A percentile compares a stretch with the other conserved stretches of the same genome.
Conservation (phyloP, 2,888 invertebrate species). For the Aspidapion aeneum region DNA sequence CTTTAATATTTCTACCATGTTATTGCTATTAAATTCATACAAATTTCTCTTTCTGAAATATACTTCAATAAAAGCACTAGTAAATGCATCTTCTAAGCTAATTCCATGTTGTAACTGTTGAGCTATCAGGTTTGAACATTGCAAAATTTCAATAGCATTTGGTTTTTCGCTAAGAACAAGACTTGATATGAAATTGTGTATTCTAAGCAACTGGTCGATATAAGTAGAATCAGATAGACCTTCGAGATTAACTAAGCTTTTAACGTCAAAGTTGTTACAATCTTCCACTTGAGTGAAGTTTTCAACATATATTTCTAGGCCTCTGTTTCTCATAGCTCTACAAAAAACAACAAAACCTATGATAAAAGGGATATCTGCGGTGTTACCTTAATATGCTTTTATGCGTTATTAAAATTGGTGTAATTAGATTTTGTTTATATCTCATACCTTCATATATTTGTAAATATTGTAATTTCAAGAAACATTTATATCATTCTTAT, state of each 20-base stretch:
- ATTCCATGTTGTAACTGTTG: slow-evolving; percentile 64
- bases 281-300: slow-evolving; percentile 35
- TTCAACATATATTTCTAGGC: slow-evolving; percentile 76
- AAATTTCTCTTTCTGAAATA: slow-evolving; percentile 50
- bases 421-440: no score
- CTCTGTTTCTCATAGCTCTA: slow-evolving; percentile 97
- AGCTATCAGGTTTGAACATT: slow-evolving; percentile 59
- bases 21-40: slow-evolving; percentile 42
- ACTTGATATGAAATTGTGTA: slow-evolving; percentile 48
- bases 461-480: no score
- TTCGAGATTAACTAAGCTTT: slow-evolving; percentile 51
- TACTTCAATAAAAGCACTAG: slow-evolving; percentile 60
- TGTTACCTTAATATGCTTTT: no score
- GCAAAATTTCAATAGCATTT: slow-evolving; percentile 60
- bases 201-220: slow-evolving; percentile 45
- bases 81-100: slow-evolving; percentile 53
- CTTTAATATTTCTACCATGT: slow-evolving; percentile 52
- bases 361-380: no score
- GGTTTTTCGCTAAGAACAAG: slow-evolving; percentile 58
- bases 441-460: no score
- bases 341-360: slow-evolving; percentile 28
- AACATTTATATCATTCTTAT: no score
- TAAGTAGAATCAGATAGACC: slow-evolving; percentile 41
- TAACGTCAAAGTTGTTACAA: slow-evolving; percentile 48
- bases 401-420: no score